A percentile compares a stretch with the other conserved stretches of the same genome.
These are phyloP conservation scores for Agrilus planipennis DNA, from an alignment of 1,140 invertebrate genomes.

Conservation along the genomic window DNA sequence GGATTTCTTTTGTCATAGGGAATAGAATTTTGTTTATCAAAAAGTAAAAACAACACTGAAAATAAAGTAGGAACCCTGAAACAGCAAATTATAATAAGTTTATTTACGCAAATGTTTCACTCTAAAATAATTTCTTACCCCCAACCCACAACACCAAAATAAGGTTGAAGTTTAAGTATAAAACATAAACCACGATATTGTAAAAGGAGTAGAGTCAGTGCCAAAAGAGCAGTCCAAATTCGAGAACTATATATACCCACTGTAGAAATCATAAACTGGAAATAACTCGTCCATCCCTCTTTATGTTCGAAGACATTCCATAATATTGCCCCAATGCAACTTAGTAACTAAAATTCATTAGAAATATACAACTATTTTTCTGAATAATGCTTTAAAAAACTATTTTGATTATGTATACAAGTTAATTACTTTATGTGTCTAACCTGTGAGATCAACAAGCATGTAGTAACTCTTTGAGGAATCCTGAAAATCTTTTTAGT, in stretches of 20 bases:
- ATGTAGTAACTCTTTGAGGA: constrained; percentile 72
- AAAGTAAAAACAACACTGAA: constrained; percentile 32
- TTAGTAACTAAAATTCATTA: constrained; percentile 37
- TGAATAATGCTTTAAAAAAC: neutral
- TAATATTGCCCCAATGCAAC: constrained; percentile 54
- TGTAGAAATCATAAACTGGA: constrained; percentile 61
- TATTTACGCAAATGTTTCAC: constrained; percentile 6
- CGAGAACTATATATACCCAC: constrained; percentile 65
- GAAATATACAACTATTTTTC: too few species aligned
- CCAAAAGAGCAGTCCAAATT: constrained; percentile 72
- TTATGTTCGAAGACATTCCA: constrained; percentile 42
- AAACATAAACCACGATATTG: constrained; percentile 71
- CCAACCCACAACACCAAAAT: constrained; percentile 63
- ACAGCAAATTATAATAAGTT: constrained; percentile 9
- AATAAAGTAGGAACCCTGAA: constrained; percentile 41
- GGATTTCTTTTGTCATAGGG: constrained; percentile 51
- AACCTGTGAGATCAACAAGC: constrained; percentile 70
- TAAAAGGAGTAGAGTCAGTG: constrained; percentile 66
- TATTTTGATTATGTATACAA: neutral
- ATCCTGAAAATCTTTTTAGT: constrained; percentile 65
- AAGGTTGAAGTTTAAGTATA: constrained; percentile 58
- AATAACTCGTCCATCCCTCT: constrained; percentile 43
- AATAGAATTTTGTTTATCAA: constrained; percentile 36
- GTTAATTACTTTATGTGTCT: constrained; percentile 6
- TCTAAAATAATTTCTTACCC: constrained; percentile 42